Evolutionary conservation across 2,888 invertebrate genomes (phyloP), one percentile per base, ranked within the genome.

Genomic region (Anoncus sp.): DNA sequence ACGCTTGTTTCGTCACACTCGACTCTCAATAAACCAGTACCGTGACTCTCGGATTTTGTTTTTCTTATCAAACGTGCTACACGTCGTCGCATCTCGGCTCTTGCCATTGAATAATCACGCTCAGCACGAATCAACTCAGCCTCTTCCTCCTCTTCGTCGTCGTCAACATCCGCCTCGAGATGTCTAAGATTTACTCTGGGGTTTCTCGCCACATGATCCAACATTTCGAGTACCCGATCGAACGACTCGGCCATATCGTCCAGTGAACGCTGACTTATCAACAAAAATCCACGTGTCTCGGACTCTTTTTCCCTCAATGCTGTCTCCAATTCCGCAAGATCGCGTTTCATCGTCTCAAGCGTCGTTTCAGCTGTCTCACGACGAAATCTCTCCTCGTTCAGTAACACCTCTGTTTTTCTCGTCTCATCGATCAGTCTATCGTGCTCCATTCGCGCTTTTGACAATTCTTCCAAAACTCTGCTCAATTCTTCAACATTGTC

Each of bases 21-120:
- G 16, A 78, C 60, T n/a, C 40, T 35, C 10, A 75, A 51, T 67
- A 75, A 20, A 1, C 85, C 85, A 0, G 85, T 78, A 22, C 84
- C 80, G 3, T 88, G 77, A 47, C 86, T 89, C 66, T 90, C 90
- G 0, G 91, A 91, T 65, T 90, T 90, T 3, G 90, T 89, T 63
- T 90, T 86, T 0, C 90, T 83, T n/a, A 90, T 86, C 3, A 90
- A 80, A 10, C 83, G 84, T 0, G 83, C 84, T 9, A 90, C 80
- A 10, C 81, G 82, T 20, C 82, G 80, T 47, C 82, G 85, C 47
- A 90, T 86, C 6, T 87, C 85, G 2, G 80, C 81, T 27, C 70
- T 65, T 2, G 45, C 72, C 20, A 53, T 60, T 18, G 45, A 72
- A 38, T 74, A 75, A 63, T 69, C 55, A 22, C n/a, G 43, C 24